Conservation (phyloP, 2,888 invertebrate genomes). For the Phengaris alcon region DNA sequence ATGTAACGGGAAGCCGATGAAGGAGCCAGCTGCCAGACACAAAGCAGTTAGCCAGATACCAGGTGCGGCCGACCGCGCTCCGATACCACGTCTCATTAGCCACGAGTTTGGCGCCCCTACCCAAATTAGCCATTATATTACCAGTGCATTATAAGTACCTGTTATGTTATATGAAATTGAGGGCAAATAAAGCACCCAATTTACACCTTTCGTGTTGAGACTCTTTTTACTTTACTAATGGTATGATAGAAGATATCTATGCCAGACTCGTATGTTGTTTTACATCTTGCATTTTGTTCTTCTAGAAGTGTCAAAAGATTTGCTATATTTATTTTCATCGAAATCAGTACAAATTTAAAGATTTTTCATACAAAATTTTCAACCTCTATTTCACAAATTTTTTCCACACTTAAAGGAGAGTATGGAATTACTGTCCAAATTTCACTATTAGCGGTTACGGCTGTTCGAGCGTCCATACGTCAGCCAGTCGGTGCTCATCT, state of each 20-base stretch:
- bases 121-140: slow-evolving; percentile 27
- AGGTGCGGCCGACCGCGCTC: slow-evolving; percentile 33
- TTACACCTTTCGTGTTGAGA: background rate
- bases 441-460: too few species aligned
- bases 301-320: background rate
- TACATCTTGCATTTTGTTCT: background rate
- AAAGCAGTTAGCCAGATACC: slow-evolving; percentile 32
- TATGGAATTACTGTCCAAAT: too few species aligned
- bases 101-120: slow-evolving; percentile 23
- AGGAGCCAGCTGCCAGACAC: slow-evolving; percentile 29
- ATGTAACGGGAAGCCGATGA: slow-evolving; percentile 34
- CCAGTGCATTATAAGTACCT: slow-evolving; percentile 16
- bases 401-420: too few species aligned
- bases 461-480: too few species aligned
- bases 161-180: background rate
- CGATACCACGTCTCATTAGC: slow-evolving; percentile 34
- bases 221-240: background rate
- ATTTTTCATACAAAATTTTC: too few species aligned
- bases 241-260: too few species aligned
- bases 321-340: background rate
- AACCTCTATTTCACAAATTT: too few species aligned
- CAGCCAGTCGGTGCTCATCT: too few species aligned
- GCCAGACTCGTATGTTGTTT: background rate
- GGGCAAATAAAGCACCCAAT: background rate
- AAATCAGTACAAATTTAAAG: too few species aligned